Evolutionary conservation across 2,113 vertebrate species (phyloP), one percentile per base, ranked within the genome.

Genomic region (Salvelinus alpinus): DNA sequence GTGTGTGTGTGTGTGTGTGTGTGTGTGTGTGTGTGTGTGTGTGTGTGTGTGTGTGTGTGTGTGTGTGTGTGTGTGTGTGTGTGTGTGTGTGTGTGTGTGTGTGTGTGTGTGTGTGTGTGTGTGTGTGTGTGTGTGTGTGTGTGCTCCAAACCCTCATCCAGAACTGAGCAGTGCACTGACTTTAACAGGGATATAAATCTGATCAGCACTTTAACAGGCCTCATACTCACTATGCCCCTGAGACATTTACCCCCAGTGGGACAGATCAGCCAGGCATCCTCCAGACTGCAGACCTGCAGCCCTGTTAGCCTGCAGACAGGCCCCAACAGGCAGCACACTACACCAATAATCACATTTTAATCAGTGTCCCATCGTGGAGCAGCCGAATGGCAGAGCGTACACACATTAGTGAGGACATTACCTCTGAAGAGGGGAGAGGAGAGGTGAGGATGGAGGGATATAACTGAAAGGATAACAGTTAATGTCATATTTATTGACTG

Each of bases 171-270:
- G 79, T 31, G 4, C 66, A 68, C 78, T 76, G 76, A 71, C 65
- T 80, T 86, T 84, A 83, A 81, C 75, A 78, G 78, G 75, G 66
- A 78, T 69, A 78, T 84, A 87, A 86, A 85, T 88, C 82, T 82
- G 64, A 79, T 75, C 73, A 72, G 73, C 60, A 77, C 47, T 77
- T 87, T 84, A 80, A 82, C 78, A 68, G 66, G 31, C 68, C 74
- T 25, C 75, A 79, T 71, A 31, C 70, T 64, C 69, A 29, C 25
- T 16, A 5, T 14, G 13, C 64, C 64, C 11, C 64, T 13, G 57
- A 75, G 75, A 81, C 60, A 79, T 54, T 73, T 72, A 51, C 64
- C 47, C 66, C 76, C 44, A 2, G 4, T 9, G 59, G 71, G 72
- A 77, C 72, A 51, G 24, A 12, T 34, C 4, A 14, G 59, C 24